Conservation (phyloP, 2,113 vertebrate species). For the Phycodurus eques region DNA sequence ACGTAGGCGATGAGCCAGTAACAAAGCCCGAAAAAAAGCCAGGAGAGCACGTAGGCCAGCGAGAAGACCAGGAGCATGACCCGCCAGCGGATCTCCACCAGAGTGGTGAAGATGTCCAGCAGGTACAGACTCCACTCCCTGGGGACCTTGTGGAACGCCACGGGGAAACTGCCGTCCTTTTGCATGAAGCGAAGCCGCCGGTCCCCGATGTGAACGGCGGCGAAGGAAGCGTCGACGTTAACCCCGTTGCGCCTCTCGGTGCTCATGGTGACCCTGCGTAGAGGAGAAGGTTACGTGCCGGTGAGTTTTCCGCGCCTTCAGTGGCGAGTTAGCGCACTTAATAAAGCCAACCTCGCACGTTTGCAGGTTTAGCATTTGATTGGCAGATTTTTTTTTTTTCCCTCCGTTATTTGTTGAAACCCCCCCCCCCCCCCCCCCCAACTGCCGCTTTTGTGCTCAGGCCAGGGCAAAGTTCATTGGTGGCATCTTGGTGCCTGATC, state of each 20-base stretch:
- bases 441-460: too few species aligned
- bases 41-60: conserved; percentile 88
- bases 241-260: conserved; percentile 19
- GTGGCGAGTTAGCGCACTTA: too few species aligned
- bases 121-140: conserved; percentile 86
- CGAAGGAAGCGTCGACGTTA: conserved; percentile 43
- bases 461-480: too few species aligned
- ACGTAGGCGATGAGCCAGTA: conserved; percentile 89
- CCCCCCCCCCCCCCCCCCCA: too few species aligned
- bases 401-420: too few species aligned
- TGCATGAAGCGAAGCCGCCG: conserved; percentile 72
- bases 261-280: conserved; percentile 44
- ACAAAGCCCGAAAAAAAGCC: conserved; percentile 85
- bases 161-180: conserved; percentile 88
- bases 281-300: background rate
- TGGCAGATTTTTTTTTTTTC: too few species aligned
- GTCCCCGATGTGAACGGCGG: conserved; percentile 34
- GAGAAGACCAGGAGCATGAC: conserved; percentile 89
- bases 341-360: too few species aligned
- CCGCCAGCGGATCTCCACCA: conserved; percentile 94
- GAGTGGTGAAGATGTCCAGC: conserved; percentile 90
- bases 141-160: conserved; percentile 82
- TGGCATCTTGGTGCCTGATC: too few species aligned
- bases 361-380: too few species aligned
- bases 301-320: too few species aligned